phyloP scores from a whole-genome alignment of 2,113 vertebrate species.

The Dipodomys spectabilis region DNA sequence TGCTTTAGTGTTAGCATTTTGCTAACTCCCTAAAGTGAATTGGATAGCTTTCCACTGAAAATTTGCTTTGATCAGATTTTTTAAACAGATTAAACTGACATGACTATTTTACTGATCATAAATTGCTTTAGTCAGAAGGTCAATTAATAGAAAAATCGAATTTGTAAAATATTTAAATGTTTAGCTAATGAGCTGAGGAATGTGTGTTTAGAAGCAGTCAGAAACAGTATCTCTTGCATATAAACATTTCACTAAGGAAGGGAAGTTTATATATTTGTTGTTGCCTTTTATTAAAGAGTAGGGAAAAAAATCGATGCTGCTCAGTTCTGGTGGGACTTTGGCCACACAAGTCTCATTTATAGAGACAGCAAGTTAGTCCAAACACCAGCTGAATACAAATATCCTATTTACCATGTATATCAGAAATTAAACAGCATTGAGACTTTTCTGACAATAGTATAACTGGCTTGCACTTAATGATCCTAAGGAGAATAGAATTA shows the following conservation, averaged over 20 bases:
- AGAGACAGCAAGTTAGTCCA: slow-evolving; percentile 58
- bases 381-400: slow-evolving; percentile 75
- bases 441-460: slow-evolving; percentile 45
- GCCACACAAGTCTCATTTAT: slow-evolving; percentile 43
- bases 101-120: slow-evolving; percentile 56
- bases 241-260: slow-evolving; percentile 52
- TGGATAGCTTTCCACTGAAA: slow-evolving; percentile 28
- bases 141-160: slow-evolving; percentile 67
- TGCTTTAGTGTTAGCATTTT: neutral
- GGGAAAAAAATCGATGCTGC: slow-evolving; percentile 53
- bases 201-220: slow-evolving; percentile 51
- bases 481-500: slow-evolving; percentile 48
- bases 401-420: slow-evolving; percentile 59
- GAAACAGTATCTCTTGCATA: slow-evolving; percentile 44
- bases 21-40: slow-evolving; percentile 15
- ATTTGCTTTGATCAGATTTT: slow-evolving; percentile 58
- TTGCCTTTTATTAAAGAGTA: slow-evolving; percentile 6
- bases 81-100: slow-evolving; percentile 62
- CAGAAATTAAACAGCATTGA: slow-evolving; percentile 71
- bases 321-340: slow-evolving; percentile 47
- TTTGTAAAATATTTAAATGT: slow-evolving; percentile 64
- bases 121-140: slow-evolving; percentile 69
- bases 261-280: slow-evolving; percentile 46
- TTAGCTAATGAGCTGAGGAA: slow-evolving; percentile 18
- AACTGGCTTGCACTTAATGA: slow-evolving; percentile 51